These are phyloP conservation scores for Drosophila suboccidentalis DNA, from an alignment of 2,888 invertebrate species.

Conservation along the genomic window DNA sequence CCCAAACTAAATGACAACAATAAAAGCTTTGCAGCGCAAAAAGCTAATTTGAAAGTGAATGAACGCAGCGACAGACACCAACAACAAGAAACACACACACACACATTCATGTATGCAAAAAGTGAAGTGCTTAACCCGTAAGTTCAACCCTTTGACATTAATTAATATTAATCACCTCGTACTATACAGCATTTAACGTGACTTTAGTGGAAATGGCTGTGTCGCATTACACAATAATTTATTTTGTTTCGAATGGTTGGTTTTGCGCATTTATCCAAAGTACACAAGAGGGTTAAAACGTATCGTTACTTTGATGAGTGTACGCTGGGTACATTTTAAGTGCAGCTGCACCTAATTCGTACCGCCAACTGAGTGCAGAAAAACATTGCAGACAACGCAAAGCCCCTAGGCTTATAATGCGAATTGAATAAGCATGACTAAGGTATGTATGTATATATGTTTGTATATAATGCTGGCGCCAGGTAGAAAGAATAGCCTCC, in stretches of 20 bases:
- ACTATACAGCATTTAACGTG: background rate
- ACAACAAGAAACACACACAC: background rate
- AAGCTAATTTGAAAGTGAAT: conserved; percentile 57
- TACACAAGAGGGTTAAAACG: conserved; percentile 11
- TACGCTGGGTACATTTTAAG: conserved; percentile 49
- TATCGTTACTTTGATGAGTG: conserved; percentile 11
- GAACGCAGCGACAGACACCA: conserved; percentile 35
- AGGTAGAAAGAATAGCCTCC: conserved; percentile 7
- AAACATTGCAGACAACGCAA: conserved; percentile 28
- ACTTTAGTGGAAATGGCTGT: background rate
- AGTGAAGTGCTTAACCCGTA: conserved; percentile 18
- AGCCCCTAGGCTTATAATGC: conserved; percentile 2
- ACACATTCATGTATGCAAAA: conserved; percentile 4
- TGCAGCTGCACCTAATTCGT: conserved; percentile 53
- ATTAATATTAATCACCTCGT: background rate
- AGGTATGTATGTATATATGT: conserved; percentile 9
- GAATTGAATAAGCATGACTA: conserved; percentile 35
- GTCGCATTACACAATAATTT: conserved; percentile 4
- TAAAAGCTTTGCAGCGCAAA: conserved; percentile 34
- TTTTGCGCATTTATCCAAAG: conserved; percentile 5
- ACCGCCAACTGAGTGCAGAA: conserved; percentile 28
- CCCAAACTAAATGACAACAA: conserved; percentile 52
- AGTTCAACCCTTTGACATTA: conserved; percentile 17
- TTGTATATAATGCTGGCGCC: background rate
- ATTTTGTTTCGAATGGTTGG: conserved; percentile 2